Evolutionary conservation across 2,797 vertebrate genomes (phyloP), one percentile per base, ranked within the genome.

Genomic region (Gymnocypris eckloni): DNA sequence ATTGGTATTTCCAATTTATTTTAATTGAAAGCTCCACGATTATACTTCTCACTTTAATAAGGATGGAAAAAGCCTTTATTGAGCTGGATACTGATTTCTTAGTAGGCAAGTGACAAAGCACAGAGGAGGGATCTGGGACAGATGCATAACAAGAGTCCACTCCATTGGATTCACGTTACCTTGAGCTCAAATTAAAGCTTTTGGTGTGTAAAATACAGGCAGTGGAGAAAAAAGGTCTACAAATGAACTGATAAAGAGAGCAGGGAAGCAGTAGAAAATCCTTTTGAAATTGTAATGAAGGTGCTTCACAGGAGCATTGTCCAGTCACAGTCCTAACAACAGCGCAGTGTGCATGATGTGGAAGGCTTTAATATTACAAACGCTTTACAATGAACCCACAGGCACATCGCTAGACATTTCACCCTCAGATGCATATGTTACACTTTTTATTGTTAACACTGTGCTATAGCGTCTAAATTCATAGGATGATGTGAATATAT

Each of bases 241-340:
- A 87, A 85, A 87, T 87, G 75, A 86, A 87, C 50, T 87, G 89
- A 88, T 88, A 79, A 59, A 64, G 56, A 75, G 69, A 78, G 48
- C 48, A 41, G 64, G 54, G 41, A 48, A 33, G 73, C 52, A 54
- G 64, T 83, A 79, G 48, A 88, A 79, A 85, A 87, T 12, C 43
- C 83, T 85, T 89, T 90, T 88, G 89, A 90, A 87, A 90, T 88
- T 90, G 77, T 88, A 90, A 88, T 88, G 82, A 87, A 88, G 80
- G 83, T 54, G 81, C 70, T 85, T 88, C 80, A 81, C 43, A 28
- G 41, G 79, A 76, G 59, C 71, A 81, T 56, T 56, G 76, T 89
- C 86, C 71, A 75, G 81, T 25, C 25, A 41, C 41, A n/a, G 37
- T 77, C 37, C 83, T 43, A 80, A 83, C 85, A 84, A 87, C 81